A percentile compares a stretch with the other conserved stretches of the same genome.
These are phyloP conservation scores for Psilopsiagon aurifrons DNA, from an alignment of 2,113 vertebrate species.

Conservation along the genomic window DNA sequence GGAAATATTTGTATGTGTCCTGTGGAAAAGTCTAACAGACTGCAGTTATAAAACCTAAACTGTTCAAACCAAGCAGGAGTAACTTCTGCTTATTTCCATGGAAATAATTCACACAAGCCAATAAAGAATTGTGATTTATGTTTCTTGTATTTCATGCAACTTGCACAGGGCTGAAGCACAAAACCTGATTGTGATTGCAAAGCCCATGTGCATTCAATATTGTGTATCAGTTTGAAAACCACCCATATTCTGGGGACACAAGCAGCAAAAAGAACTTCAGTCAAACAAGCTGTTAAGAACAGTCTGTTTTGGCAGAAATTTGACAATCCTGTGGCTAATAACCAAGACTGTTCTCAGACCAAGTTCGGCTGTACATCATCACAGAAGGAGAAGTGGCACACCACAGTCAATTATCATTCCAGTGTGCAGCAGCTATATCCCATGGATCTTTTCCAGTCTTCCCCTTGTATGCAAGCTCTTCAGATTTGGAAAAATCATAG, in stretches of 20 bases:
- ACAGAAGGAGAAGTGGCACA: neutral
- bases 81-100: neutral
- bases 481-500: neutral
- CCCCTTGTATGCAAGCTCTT: neutral
- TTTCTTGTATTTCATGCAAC: neutral
- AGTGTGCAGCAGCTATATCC: fast-evolving
- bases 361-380: neutral
- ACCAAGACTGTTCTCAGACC: neutral
- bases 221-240: neutral
- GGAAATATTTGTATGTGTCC: neutral
- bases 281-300: neutral
- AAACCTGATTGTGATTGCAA: neutral
- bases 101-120: neutral
- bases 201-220: neutral
- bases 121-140: neutral
- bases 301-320: neutral
- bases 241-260: neutral
- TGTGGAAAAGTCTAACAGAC: neutral
- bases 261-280: neutral
- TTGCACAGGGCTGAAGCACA: neutral
- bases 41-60: neutral
- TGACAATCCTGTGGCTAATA: neutral
- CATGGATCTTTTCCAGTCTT: neutral
- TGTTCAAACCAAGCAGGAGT: neutral
- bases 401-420: neutral